These are phyloP conservation scores for Lytechinus variegatus DNA, from an alignment of 35 echinoderm and acorn worm species.

Conservation along the genomic window DNA sequence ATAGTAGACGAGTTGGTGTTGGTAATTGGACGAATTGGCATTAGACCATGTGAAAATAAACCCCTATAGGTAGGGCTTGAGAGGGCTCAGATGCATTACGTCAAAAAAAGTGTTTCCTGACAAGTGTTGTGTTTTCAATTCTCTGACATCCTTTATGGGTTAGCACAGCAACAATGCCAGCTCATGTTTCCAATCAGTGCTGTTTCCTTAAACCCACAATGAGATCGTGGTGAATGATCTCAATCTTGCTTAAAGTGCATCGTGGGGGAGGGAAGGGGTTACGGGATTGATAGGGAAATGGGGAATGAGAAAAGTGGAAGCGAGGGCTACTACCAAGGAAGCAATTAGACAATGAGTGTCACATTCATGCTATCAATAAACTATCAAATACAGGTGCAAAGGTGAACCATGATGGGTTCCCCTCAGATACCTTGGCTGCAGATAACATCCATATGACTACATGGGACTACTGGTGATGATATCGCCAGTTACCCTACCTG, in stretches of 20 bases:
- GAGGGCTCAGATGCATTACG: neutral
- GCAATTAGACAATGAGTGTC: neutral
- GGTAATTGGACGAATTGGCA: too few species aligned
- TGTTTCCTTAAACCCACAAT: neutral
- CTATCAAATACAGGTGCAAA: neutral
- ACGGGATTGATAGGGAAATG: neutral
- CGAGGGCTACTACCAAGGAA: neutral
- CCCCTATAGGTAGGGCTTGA: neutral
- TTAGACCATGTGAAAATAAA: too few species aligned
- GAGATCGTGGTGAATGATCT: neutral
- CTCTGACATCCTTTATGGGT: neutral
- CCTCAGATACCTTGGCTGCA: neutral
- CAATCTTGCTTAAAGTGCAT: neutral
- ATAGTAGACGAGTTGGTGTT: too few species aligned
- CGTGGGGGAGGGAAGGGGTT: neutral
- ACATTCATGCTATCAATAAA: neutral
- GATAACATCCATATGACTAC: neutral
- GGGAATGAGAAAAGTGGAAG: neutral
- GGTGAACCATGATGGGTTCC: neutral
- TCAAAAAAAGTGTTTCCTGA: neutral
- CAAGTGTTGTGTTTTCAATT: neutral
- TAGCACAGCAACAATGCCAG: neutral
- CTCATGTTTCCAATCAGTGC: neutral
- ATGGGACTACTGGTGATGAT: neutral
- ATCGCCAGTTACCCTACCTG: constrained; percentile 42